Evolutionary conservation across 2,113 vertebrate species (phyloP), one percentile per base, ranked within the genome.

Genomic region (Meriones unguiculatus): DNA sequence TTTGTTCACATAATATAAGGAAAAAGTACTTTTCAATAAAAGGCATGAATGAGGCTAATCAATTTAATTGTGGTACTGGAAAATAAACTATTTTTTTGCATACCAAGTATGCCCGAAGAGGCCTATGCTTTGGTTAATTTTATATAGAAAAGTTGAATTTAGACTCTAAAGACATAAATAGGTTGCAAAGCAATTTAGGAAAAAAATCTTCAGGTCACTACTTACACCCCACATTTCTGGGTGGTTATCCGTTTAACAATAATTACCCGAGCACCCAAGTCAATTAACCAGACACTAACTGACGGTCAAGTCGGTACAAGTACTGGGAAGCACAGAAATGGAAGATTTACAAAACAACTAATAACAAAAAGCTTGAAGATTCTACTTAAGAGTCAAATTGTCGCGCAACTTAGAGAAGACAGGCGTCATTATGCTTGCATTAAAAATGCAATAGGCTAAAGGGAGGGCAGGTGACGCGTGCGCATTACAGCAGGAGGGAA

Each of bases 1-100:
- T 87, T 96, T 95, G 24, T 81, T 97, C 75, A 84, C 22, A 88
- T 25, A 96, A 62, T 81, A 65, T 80, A 96, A 93, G 17, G 46
- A 85, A 76, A 93, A 84, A 89, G 9, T 18, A 9, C 24, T 73
- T 35, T 92, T 90, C 41, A 93, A 93, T 89, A 90, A 67, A 84
- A 89, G 7, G 78, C 69, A 6, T 84, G 95, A 93, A 88, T 67
- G 50, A 89, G 11, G 12, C 32, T 81, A 87, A 75, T 50, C 73
- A 72, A 59, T 82, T 59, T 93, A 78, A 24, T 94, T 91, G 25
- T 35, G 76, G 35, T 57, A 35, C 22, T 32, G 38, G 87, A 62
- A 84, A 32, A 93, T n/a, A 41, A 59, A 73, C 7, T n/a, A 15
- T 75, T 46, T 50, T 82, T 94, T 86, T 82, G 25, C 5, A 81